Conservation (phyloP, 2,113 vertebrate species). For the Oncorhynchus clarkii region DNA sequence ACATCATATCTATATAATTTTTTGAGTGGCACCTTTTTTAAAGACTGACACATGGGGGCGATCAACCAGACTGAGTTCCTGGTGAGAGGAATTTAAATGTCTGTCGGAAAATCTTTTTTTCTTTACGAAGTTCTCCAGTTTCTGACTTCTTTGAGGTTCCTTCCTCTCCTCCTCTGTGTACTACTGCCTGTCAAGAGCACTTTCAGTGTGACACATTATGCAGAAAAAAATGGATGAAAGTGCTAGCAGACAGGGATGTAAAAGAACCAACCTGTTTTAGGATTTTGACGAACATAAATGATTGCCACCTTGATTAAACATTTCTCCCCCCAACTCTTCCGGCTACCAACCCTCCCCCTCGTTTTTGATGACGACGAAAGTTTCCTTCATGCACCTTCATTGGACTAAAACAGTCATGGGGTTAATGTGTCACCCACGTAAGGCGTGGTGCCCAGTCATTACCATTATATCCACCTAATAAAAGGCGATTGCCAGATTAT, state of each 20-base stretch:
- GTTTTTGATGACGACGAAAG: too few species aligned
- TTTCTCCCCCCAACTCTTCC: not conserved
- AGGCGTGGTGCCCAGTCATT: conserved; percentile 37
- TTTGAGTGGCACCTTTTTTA: not conserved
- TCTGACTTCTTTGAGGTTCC: conserved; percentile 14
- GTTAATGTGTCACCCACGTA: conserved; percentile 18
- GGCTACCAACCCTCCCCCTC: not conserved
- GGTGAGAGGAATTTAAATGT: conserved; percentile 33
- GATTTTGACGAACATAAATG: conserved; percentile 27
- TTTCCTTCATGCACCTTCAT: too few species aligned
- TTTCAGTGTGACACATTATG: conserved; percentile 31
- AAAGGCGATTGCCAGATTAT: conserved; percentile 55
- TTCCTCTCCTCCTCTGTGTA: conserved; percentile 18
- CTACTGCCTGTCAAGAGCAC: conserved; percentile 21
- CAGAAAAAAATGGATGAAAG: conserved; percentile 33
- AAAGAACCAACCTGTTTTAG: conserved; percentile 25
- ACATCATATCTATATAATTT: conserved; percentile 9
- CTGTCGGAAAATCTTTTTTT: conserved; percentile 6
- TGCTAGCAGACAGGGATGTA: conserved; percentile 18
- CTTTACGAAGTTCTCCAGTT: conserved; percentile 32
- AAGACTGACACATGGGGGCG: conserved; percentile 32
- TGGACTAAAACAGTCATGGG: not conserved
- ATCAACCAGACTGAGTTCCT: conserved; percentile 24
- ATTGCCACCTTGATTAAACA: conserved; percentile 46
- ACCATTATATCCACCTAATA: conserved; percentile 51